These are phyloP conservation scores for Eupithecia inturbata DNA, from an alignment of 2,888 invertebrate species.

Conservation along the genomic window DNA sequence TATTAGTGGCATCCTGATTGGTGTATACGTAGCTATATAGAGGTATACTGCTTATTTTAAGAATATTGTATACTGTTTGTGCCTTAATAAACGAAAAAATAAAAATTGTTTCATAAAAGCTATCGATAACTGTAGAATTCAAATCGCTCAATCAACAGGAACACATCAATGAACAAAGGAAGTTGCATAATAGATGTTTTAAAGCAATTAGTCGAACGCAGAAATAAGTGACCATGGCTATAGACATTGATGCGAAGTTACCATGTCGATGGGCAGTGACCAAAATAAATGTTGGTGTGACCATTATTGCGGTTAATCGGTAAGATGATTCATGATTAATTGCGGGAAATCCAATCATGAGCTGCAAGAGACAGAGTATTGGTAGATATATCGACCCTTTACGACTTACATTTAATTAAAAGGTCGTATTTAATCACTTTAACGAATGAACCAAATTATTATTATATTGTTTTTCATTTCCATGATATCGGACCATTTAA, in stretches of 20 bases:
- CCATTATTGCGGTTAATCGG: not conserved
- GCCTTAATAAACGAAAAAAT: too few relatives aligned
- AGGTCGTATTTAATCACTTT: not conserved
- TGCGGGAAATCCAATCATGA: not conserved
- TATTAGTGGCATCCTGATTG: too few relatives aligned
- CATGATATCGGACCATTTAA: too few relatives aligned
- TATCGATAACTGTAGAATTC: slow-evolving; percentile 2
- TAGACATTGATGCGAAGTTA: slow-evolving; percentile 14
- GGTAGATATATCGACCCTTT: too few relatives aligned
- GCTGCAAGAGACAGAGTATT: not conserved
- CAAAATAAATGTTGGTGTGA: not conserved
- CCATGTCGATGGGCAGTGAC: not conserved
- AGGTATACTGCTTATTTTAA: too few relatives aligned
- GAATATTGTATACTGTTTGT: too few relatives aligned
- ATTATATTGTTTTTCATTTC: not conserved
- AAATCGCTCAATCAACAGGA: slow-evolving; percentile 9
- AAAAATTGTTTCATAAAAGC: not conserved
- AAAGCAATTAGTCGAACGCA: slow-evolving; percentile 34
- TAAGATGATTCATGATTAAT: not conserved
- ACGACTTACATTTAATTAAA: not conserved
- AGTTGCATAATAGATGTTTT: slow-evolving; percentile 25
- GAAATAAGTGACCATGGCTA: slow-evolving; percentile 25
- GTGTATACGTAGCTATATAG: too few relatives aligned
- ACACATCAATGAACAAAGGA: slow-evolving; percentile 28
- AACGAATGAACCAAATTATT: not conserved